phyloP scores from a whole-genome alignment of 2,113 vertebrate species.

The Ia io region DNA sequence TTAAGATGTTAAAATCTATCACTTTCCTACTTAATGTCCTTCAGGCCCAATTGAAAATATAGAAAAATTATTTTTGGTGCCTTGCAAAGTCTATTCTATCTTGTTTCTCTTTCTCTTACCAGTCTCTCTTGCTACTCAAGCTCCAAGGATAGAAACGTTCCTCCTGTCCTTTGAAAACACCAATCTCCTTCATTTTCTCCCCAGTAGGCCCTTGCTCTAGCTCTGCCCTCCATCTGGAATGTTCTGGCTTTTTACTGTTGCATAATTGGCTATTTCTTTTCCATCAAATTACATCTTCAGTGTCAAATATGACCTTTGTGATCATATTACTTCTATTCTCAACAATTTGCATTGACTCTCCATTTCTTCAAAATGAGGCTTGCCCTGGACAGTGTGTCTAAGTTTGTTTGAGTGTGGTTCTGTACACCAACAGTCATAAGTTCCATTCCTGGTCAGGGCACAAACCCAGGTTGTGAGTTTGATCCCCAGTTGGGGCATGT shows the following conservation, averaged over 20 bases:
- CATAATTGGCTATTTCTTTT: not conserved
- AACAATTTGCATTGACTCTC: not conserved
- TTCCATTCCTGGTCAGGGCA: not conserved
- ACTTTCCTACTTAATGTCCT: not conserved
- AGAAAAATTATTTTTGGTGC: not conserved
- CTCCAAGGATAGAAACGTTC: not conserved
- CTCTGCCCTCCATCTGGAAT: rapidly evolving
- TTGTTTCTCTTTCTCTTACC: not conserved
- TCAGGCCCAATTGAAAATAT: not conserved
- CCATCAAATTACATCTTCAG: not conserved
- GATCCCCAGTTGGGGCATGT: not conserved
- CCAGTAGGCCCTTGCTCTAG: not conserved
- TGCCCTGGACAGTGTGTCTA: not conserved
- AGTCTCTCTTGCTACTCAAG: not conserved
- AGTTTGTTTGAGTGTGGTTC: not conserved
- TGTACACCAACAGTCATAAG: not conserved
- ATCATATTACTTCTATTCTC: not conserved
- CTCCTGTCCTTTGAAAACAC: not conserved
- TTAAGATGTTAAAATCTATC: not conserved
- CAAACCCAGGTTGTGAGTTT: not conserved
- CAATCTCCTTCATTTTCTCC: not conserved
- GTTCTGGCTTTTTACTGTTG: not conserved
- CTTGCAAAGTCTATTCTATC: not conserved
- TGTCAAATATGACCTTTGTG: not conserved
- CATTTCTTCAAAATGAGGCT: not conserved